phyloP scores from a whole-genome alignment of 2,888 invertebrate species.

The Theodoxus fluviatilis region DNA sequence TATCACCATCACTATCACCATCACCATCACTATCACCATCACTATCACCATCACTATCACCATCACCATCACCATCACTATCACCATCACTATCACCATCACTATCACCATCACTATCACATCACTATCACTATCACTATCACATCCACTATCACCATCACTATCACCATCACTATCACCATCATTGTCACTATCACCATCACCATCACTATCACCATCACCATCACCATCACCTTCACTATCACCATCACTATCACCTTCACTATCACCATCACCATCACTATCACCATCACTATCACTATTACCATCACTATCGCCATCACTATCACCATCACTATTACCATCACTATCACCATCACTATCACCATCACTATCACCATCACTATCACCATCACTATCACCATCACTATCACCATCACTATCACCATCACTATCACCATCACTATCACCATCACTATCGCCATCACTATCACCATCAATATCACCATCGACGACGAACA shows the following conservation, averaged over 20 bases:
- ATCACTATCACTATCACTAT: background rate
- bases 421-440: background rate
- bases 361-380: background rate
- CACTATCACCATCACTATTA: too few species aligned
- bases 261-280: too few species aligned
- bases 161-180: background rate
- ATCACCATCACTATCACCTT: too few species aligned
- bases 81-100: background rate
- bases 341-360: background rate
- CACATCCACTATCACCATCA: background rate
- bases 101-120: too few species aligned
- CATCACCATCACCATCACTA: background rate
- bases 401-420: background rate
- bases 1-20: background rate
- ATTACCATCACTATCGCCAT: too few species aligned
- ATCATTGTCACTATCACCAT: background rate
- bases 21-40: background rate
- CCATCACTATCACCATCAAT: conserved; percentile 2
- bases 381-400: background rate
- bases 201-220: background rate
- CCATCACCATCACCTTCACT: background rate
- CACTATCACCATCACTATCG: background rate
- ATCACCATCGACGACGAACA: too few species aligned
- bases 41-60: background rate
- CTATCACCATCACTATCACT: background rate